Conservation (phyloP, 53 echinoderm and acorn worm genomes). For the Stichopus horrens region DNA sequence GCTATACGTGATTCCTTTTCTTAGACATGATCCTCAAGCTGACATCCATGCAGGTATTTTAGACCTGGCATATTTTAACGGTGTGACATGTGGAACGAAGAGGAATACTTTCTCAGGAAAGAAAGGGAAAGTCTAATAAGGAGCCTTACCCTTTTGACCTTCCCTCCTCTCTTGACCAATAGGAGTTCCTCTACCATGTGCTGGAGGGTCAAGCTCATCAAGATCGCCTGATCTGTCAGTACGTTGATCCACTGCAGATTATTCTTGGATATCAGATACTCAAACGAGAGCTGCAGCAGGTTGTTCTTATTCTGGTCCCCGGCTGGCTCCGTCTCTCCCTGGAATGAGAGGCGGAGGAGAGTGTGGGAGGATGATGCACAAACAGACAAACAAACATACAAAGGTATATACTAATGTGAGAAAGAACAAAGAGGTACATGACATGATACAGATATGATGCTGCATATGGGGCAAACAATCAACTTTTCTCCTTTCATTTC, state of each 20-base stretch:
- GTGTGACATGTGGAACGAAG: too few species aligned
- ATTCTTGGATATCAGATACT: slow-evolving; percentile 85
- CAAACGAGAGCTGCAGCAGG: slow-evolving; percentile 84
- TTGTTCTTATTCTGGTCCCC: slow-evolving; percentile 46
- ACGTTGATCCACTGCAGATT: slow-evolving; percentile 93
- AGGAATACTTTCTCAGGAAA: background rate
- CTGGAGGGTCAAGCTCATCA: slow-evolving; percentile 90
- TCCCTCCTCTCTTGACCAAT: slow-evolving; percentile 86
- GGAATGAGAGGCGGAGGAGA: background rate
- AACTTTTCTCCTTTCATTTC: too few species aligned
- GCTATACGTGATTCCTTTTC: too few species aligned
- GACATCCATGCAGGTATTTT: too few species aligned
- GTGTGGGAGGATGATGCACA: too few species aligned
- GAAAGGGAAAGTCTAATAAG: background rate
- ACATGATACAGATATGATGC: too few species aligned
- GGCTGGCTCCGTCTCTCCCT: slow-evolving; percentile 35
- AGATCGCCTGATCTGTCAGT: slow-evolving; percentile 80
- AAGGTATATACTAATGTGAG: background rate
- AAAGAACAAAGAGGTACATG: background rate
- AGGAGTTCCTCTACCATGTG: slow-evolving; percentile 95
- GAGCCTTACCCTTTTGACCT: slow-evolving; percentile 79
- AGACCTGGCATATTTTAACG: too few species aligned
- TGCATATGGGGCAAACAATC: too few species aligned
- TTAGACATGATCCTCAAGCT: too few species aligned
- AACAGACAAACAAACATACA: background rate